These are phyloP conservation scores for Entomobrya multifasciata DNA, from an alignment of 2,888 invertebrate genomes.

Conservation along the genomic window DNA sequence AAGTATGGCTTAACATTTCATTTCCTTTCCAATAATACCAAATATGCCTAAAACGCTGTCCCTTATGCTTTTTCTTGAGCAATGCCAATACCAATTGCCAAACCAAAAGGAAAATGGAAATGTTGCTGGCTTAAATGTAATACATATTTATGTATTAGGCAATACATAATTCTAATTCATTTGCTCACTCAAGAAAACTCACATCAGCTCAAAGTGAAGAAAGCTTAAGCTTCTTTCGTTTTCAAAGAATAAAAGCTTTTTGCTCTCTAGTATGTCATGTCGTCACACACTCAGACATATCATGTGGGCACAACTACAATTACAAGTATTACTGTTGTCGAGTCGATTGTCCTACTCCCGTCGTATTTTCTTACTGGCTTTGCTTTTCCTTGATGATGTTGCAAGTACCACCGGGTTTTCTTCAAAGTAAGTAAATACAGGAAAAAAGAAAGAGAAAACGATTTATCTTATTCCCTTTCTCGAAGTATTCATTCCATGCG, in stretches of 20 bases:
- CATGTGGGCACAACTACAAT: neutral
- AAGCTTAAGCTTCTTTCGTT: no score
- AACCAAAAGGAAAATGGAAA: neutral
- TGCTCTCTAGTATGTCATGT: no score
- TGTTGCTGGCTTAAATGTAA: neutral
- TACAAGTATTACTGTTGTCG: conserved; percentile 33
- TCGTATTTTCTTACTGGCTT: no score
- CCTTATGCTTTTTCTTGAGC: no score
- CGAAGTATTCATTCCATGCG: conserved; percentile 18
- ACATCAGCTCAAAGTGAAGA: neutral
- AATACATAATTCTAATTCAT: conserved; percentile 26
- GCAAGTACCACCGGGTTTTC: neutral
- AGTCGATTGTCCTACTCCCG: no score
- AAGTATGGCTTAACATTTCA: neutral
- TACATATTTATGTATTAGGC: conserved; percentile 35
- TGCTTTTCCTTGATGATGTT: no score
- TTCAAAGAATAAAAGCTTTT: neutral
- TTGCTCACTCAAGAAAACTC: neutral
- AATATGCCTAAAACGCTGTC: neutral
- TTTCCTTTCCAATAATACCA: neutral
- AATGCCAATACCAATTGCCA: no score
- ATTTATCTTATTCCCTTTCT: conserved; percentile 50
- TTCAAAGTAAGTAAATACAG: conserved; percentile 16
- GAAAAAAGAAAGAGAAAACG: conserved; percentile 43
- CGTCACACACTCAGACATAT: no score